These are phyloP conservation scores for Microvelia longipes DNA, from an alignment of 1,140 invertebrate genomes.

Conservation along the genomic window DNA sequence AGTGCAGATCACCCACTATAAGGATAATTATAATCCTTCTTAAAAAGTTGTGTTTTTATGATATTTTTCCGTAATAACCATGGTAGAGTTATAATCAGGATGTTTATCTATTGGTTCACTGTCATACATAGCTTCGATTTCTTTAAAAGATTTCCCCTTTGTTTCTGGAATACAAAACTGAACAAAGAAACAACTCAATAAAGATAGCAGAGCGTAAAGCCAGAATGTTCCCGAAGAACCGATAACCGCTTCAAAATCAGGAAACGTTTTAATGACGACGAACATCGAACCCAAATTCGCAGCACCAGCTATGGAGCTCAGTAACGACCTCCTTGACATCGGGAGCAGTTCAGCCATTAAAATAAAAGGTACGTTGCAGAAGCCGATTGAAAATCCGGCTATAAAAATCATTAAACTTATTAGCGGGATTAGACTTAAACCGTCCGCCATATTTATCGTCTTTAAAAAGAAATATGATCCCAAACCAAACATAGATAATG, in stretches of 20 bases:
- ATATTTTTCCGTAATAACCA: no score
- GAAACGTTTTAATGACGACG: constrained; percentile 34
- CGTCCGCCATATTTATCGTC: constrained; percentile 22
- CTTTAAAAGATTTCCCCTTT: constrained; percentile 37
- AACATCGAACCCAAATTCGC: constrained; percentile 34
- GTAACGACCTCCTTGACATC: constrained; percentile 28
- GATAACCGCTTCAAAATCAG: constrained; percentile 25
- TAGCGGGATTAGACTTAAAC: constrained; percentile 32
- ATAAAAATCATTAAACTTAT: constrained; percentile 34
- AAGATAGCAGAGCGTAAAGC: constrained; percentile 34
- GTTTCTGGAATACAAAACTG: constrained; percentile 38
- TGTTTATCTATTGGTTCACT: background rate
- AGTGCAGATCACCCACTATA: no score
- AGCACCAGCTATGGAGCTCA: constrained; percentile 31
- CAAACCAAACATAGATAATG: constrained; percentile 35
- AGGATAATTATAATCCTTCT: no score
- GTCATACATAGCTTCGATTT: constrained; percentile 29
- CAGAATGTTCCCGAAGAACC: constrained; percentile 33
- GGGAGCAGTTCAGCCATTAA: constrained; percentile 38
- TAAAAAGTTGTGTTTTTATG: no score
- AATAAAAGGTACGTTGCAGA: constrained; percentile 35
- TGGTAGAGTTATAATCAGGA: background rate
- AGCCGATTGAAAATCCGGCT: constrained; percentile 35
- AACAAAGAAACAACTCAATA: constrained; percentile 30
- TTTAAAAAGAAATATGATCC: constrained; percentile 40